phyloP scores from a whole-genome alignment of 2,113 vertebrate genomes.

The Sander vitreus region DNA sequence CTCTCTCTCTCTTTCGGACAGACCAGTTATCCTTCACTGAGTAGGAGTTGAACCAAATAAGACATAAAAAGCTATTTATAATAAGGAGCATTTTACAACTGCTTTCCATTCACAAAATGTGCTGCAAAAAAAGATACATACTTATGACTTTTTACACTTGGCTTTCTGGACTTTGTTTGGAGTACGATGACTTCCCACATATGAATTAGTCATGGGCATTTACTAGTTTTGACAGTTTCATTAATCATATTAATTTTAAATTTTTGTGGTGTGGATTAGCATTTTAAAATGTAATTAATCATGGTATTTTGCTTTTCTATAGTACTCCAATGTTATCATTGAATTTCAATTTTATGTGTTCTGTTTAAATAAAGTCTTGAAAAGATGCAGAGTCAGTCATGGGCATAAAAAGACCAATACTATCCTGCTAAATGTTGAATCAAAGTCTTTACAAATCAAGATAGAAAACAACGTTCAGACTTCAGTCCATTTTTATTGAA shows the following conservation, averaged over 20 bases:
- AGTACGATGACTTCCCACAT: constrained; percentile 1
- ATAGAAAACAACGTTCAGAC: constrained; percentile 27
- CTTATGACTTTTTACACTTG: constrained; percentile 22
- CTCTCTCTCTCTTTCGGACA: constrained; percentile 29
- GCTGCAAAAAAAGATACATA: constrained; percentile 27
- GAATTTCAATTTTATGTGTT: constrained; percentile 56
- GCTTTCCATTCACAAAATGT: constrained; percentile 49
- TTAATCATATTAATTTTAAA: constrained; percentile 29
- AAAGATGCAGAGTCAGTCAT: constrained; percentile 13
- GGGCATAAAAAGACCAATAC: background rate
- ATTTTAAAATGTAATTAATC: constrained; percentile 34
- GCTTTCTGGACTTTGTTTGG: constrained; percentile 31
- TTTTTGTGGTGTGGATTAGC: constrained; percentile 53
- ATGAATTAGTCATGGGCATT: constrained; percentile 14
- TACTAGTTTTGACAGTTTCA: constrained; percentile 35
- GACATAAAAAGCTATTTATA: constrained; percentile 64
- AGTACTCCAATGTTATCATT: constrained; percentile 17
- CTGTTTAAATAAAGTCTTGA: constrained; percentile 57
- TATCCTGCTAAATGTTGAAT: background rate
- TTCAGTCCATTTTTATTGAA: constrained; percentile 76
- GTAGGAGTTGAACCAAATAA: constrained; percentile 53
- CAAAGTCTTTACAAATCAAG: background rate
- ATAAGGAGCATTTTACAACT: constrained; percentile 38
- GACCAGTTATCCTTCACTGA: constrained; percentile 58
- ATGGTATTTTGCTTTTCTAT: constrained; percentile 26